Evolutionary conservation across 1,140 invertebrate species (phyloP), one percentile per base, ranked within the genome.

Genomic region (Conus betulinus): DNA sequence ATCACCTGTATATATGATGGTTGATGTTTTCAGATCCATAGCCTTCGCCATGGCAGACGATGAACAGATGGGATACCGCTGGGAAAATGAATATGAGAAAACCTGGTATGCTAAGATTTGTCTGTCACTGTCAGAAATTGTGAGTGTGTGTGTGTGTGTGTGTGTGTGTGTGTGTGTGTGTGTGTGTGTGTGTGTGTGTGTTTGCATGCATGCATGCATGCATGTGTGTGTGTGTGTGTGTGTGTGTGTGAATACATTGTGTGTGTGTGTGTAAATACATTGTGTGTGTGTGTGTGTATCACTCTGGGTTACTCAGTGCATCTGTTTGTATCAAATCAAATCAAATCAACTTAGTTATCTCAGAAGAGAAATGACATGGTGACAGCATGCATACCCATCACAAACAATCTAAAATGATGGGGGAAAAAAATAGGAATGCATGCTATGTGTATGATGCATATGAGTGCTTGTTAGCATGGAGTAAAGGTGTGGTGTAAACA

Each of bases 41-140:
- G 53, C 7, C 82, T 27, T 63, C 60, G 76, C 76, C 86, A 81
- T 93, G 92, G 92, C 92, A 52, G 94, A 94, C 17, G 93, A 98
- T 76, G 98, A 98, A 93, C 96, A 97, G 76, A 98, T 98, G 93
- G 98, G 98, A 93, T 99, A 99, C 89, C 96, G 98, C 51, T 99
- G 98, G 98, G 98, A 99, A 95, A 98, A 98, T 76, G 98, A 98
- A 93, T 99, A 99, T 96, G 98, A 99, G 95, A 93, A 93, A 85
- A 95, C 95, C 55, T 95, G 95, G 95, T 95, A 93, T 85, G 85
- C 39, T 3, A 39, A 15, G 27, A 15, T 87, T 7, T 87, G n/a
- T 87, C 4, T 8, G n/a, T 87, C 7, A 11, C 15, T 74, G 67
- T 74, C 7, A n/a, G 11, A 7, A 51, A 39, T 4, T 78, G 76